A percentile compares a stretch with the other conserved stretches of the same genome.
Evolutionary conservation across 2,797 vertebrate genomes (phyloP).

Genomic region (Bradypodion pumilum): DNA sequence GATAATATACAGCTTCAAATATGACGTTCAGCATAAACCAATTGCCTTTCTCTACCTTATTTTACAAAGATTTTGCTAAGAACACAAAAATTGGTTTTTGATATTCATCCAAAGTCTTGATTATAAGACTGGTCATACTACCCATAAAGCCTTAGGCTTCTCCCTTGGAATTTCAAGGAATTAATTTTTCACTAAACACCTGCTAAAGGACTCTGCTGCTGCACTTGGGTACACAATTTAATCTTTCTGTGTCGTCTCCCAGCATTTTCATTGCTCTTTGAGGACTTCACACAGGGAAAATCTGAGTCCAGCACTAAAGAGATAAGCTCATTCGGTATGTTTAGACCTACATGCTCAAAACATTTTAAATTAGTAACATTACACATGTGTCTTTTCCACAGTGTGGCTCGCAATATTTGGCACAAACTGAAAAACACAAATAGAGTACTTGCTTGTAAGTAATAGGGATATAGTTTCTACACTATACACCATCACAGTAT

Average conservation of each 20-base stretch:
- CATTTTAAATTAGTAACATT: slow-evolving; percentile 15
- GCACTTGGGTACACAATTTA: slow-evolving; percentile 75
- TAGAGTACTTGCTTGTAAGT: slow-evolving; percentile 24
- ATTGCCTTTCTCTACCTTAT: slow-evolving; percentile 60
- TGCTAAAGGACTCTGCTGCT: slow-evolving; percentile 71
- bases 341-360: slow-evolving; percentile 32
- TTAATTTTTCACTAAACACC: slow-evolving; percentile 79
- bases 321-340: slow-evolving; percentile 56
- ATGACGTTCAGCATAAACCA: slow-evolving; percentile 52
- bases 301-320: slow-evolving; percentile 54
- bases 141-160: slow-evolving; percentile 72
- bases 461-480: slow-evolving; percentile 40
- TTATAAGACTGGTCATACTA: slow-evolving; percentile 74
- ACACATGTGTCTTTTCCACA: slow-evolving; percentile 38
- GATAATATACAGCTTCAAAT: slow-evolving; percentile 43
- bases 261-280: slow-evolving; percentile 69
- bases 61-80: slow-evolving; percentile 70
- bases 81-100: slow-evolving; percentile 71
- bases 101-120: slow-evolving; percentile 72
- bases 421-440: slow-evolving; percentile 29
- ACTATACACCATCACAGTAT: slow-evolving; percentile 58
- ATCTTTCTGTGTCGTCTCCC: slow-evolving; percentile 72
- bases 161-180: slow-evolving; percentile 77
- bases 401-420: not conserved
- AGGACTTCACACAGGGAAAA: slow-evolving; percentile 60